Percentiles rank a stretch among this genome's conserved stretches.
Conservation (phyloP, 2,113 vertebrate genomes). For the Lophius piscatorius region DNA sequence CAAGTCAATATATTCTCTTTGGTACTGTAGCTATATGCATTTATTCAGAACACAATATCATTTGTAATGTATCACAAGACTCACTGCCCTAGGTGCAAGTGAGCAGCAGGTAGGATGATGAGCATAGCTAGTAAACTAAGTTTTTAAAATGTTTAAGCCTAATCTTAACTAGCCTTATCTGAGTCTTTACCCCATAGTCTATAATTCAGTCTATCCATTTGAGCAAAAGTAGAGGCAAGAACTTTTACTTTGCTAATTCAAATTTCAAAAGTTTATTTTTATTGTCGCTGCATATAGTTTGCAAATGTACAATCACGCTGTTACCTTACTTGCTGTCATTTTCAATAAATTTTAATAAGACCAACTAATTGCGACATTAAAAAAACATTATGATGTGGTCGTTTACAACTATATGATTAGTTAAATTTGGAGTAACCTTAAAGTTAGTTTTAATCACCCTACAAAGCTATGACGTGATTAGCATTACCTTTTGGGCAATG, state of each 20-base stretch:
- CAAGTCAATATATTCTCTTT: too few relatives aligned
- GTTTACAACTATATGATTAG: background rate
- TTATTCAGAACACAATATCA: too few relatives aligned
- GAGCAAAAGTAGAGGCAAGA: background rate
- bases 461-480: background rate
- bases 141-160: too few relatives aligned
- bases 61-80: too few relatives aligned
- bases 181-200: background rate
- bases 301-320: too few relatives aligned
- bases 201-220: background rate
- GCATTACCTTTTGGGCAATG: conserved; percentile 81
- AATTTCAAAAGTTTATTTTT: too few relatives aligned
- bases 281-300: too few relatives aligned
- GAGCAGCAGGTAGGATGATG: background rate
- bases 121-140: background rate
- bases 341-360: background rate
- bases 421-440: background rate
- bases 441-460: background rate
- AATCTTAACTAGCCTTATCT: too few relatives aligned
- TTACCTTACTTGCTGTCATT: too few relatives aligned
- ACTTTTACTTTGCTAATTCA: too few relatives aligned
- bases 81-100: background rate
- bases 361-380: background rate
- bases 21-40: too few relatives aligned
- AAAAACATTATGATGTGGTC: background rate